Evolutionary conservation across 2,888 invertebrate species (phyloP), one percentile per base, ranked within the genome.

Genomic region (Andrena bucephala): DNA sequence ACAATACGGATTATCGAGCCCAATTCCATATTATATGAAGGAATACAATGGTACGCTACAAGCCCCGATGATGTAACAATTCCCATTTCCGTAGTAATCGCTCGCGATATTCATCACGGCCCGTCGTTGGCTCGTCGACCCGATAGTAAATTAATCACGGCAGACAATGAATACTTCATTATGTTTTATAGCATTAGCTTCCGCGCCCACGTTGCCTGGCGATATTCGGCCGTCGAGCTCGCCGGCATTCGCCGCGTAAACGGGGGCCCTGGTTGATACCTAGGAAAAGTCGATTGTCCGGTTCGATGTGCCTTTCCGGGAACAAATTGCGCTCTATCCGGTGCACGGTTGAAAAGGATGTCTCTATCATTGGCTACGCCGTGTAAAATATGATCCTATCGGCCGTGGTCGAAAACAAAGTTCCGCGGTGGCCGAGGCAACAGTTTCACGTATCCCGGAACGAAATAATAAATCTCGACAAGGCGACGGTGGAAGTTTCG

Each of bases 361-460:
- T 36, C 24, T 33, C 57, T 27, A 66, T 57, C 65, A 65, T 50
- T 36, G 31, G 24, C n/a, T 13, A 0, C n/a, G 4, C 16, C 29
- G 48, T 52, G 33, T 79, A 70, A 87, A 87, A 87, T 79, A 87
- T 75, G 73, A 87, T 81, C 50, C 36, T 24, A 36, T 54, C 54
- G 33, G 7, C 10, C 24, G 7, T 20, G 66, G 72, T 60, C 36
- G n/a, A 50, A 50, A 63, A 57, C 29, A 24, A 65, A 59, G 57
- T 52, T 71, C 29, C 29, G 10, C 6, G 2, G 1, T 24, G 62
- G 29, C 50, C 52, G 54, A 7, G 20, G 5, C 31, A 27, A 27
- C 31, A 33, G 63, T 7, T 31, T 59, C 66, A 16, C n/a, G 16
- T 65, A 54, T 72, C 42, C 10, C 24, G 31, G 42, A 68, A 71